These are phyloP conservation scores for Venusia cambrica DNA, from an alignment of 2,888 invertebrate species.

Conservation along the genomic window DNA sequence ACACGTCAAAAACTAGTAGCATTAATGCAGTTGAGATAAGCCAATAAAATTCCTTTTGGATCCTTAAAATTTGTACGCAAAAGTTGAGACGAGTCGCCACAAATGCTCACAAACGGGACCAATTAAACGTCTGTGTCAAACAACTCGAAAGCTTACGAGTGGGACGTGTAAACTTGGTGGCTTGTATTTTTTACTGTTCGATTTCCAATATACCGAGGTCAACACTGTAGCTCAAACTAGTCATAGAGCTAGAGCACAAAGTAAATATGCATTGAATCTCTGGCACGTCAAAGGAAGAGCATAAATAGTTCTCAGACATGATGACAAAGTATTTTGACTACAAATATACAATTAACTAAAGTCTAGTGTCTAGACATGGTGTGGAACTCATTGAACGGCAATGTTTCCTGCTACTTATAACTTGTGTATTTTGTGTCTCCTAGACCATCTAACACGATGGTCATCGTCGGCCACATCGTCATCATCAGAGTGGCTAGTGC, in stretches of 20 bases:
- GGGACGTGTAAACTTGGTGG: slow-evolving; percentile 25
- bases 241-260: no score
- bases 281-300: slow-evolving; percentile 12
- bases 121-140: slow-evolving; percentile 31
- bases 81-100: slow-evolving; percentile 18
- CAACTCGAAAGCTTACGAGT: slow-evolving; percentile 25
- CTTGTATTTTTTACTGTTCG: slow-evolving; percentile 20
- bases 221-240: slow-evolving; percentile 18
- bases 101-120: slow-evolving; percentile 26
- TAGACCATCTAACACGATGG: no score
- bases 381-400: no score
- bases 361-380: no score
- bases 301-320: no score
- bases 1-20: slow-evolving; percentile 25
- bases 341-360: no score
- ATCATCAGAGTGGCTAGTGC: no score
- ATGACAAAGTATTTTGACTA: no score
- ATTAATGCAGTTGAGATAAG: slow-evolving; percentile 9
- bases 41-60: slow-evolving; percentile 15
- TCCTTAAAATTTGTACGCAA: slow-evolving; percentile 17
- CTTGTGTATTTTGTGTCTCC: no score
- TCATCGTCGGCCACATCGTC: no score
- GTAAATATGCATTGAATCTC: slow-evolving; percentile 17
- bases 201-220: slow-evolving; percentile 17
- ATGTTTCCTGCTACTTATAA: no score